Evolutionary conservation across 2,797 vertebrate species (phyloP).

Genomic region (Manis javanica): DNA sequence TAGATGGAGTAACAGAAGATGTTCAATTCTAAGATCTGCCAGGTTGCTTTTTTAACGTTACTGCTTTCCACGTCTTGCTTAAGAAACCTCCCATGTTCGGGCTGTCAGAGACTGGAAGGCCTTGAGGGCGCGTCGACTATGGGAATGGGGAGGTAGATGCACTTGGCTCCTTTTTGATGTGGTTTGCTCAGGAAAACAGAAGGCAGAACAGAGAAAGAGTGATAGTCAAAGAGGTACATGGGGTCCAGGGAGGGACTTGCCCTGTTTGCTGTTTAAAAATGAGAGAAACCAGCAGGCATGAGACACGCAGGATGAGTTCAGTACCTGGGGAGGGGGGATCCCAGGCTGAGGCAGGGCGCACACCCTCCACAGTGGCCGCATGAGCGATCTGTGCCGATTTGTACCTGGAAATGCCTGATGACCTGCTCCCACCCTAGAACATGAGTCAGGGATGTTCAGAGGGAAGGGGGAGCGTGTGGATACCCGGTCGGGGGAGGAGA

Average conservation of each 20-base stretch:
- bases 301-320: no score
- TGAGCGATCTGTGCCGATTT: no score
- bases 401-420: no score
- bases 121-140: no score
- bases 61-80: background rate
- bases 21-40: background rate
- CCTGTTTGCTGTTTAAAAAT: background rate
- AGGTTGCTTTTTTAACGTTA: background rate
- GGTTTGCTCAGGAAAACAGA: background rate
- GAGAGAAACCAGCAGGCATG: background rate
- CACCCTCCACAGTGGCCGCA: no score
- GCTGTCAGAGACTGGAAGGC: no score
- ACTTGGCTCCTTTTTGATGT: background rate
- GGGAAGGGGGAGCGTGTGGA: no score
- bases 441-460: no score
- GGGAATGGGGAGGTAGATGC: background rate
- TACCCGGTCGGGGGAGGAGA: no score
- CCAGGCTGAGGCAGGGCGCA: no score
- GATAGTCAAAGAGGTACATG: background rate
- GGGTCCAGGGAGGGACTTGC: background rate
- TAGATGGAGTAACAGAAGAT: background rate
- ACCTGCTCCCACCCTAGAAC: no score
- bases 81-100: background rate
- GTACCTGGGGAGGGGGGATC: no score
- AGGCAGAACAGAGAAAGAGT: background rate